These are phyloP conservation scores for Pelochelys cantorii DNA, from an alignment of 2,797 vertebrate species.

Conservation along the genomic window DNA sequence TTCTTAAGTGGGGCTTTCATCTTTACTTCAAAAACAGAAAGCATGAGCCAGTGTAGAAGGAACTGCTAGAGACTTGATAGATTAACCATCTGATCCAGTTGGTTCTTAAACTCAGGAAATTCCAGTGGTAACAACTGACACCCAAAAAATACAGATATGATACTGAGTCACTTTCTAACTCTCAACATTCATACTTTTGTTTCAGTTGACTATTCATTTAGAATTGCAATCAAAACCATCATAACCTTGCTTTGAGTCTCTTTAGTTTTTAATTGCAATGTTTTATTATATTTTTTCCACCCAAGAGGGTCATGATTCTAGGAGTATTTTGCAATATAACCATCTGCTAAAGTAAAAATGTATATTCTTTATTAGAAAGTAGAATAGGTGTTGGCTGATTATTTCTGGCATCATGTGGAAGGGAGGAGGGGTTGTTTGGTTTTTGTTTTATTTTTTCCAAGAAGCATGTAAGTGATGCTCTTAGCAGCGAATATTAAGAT, in stretches of 20 bases:
- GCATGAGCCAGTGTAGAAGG: neutral
- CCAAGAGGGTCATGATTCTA: neutral
- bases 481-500: constrained; percentile 10
- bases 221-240: neutral
- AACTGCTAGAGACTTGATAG: neutral
- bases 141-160: neutral
- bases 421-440: too few relatives aligned
- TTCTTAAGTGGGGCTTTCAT: neutral
- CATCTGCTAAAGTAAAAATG: neutral
- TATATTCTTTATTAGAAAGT: neutral
- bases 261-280: neutral
- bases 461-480: neutral
- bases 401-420: neutral
- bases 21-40: neutral
- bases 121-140: neutral
- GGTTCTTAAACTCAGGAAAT: neutral
- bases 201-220: neutral
- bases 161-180: neutral
- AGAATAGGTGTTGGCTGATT: neutral
- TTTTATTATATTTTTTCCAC: constrained; percentile 1
- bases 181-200: neutral
- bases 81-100: neutral
- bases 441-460: neutral
- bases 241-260: neutral
- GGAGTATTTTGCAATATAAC: neutral